Conservation (phyloP, 2,888 invertebrate species). For the Caenorhabditis doughertyi region DNA sequence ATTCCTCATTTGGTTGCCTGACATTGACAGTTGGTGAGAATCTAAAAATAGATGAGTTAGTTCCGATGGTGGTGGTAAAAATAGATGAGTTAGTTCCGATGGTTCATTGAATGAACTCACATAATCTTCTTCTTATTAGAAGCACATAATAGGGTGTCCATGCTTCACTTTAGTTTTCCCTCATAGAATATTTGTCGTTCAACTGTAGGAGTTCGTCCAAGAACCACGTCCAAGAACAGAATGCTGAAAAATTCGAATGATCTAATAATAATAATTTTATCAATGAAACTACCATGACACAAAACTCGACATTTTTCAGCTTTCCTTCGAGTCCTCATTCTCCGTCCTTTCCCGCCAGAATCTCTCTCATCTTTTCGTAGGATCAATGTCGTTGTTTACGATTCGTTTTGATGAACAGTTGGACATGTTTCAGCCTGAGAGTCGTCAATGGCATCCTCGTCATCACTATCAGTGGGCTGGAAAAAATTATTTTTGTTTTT, state of each 20-base stretch:
- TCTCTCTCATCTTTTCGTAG: constrained; percentile 19
- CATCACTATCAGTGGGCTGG: no score
- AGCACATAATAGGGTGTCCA: constrained; percentile 23
- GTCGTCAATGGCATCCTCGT: no score
- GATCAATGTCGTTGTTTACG: constrained; percentile 30
- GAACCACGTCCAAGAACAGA: constrained; percentile 45
- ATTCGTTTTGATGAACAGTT: neutral
- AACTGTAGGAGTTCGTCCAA: constrained; percentile 49
- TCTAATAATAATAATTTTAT: neutral
- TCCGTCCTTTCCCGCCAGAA: neutral
- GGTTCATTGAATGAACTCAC: neutral
- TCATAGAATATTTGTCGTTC: constrained; percentile 51
- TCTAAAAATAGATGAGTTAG: no score
- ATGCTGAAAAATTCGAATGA: constrained; percentile 4
- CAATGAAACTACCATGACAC: constrained; percentile 25
- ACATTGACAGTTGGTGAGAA: constrained; percentile 23
- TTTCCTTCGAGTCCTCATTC: neutral
- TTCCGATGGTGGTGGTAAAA: no score
- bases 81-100: no score
- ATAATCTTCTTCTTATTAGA: constrained; percentile 41
- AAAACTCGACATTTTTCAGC: constrained; percentile 9
- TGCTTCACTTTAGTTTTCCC: constrained; percentile 24
- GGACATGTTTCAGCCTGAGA: constrained; percentile 22
- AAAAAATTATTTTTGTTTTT: no score
- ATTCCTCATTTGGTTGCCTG: constrained; percentile 58